Evolutionary conservation across 2,113 vertebrate genomes (phyloP), one percentile per base, ranked within the genome.

Genomic region (Eidolon helvum): DNA sequence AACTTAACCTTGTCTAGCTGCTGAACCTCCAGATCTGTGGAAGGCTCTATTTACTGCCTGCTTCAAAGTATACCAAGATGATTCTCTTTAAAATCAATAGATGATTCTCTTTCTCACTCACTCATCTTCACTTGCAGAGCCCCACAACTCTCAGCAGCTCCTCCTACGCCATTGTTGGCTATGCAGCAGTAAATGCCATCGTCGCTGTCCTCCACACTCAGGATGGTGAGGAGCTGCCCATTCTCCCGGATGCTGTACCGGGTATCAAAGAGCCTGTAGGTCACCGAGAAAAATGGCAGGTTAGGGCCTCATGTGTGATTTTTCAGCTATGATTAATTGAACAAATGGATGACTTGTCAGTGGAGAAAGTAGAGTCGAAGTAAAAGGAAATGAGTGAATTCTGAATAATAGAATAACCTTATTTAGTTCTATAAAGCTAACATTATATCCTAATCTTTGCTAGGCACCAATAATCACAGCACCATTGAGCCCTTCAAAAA

Each of bases 91-190:
- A 92, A 77, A 38, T 33, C 53, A 9, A 2, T 0, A 50, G 40
- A 9, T 0, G 33, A 18, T 38, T 21, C 16, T n/a, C 10, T 69
- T 59, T 79, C 33, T 26, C 84, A 99, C 99, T 97, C 99, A 99
- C 99, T 99, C 99, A 99, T 99, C 99, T 99, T 99, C 45, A 99
- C 99, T 98, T 99, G 99, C 74, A 99, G 98, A 10, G 99, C 99
- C 7, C 99, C 99, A 26, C 99, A 99, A 90, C 99, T 99, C 98
- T 99, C 99, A 0, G 98, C 99, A 0, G 99, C 98, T 0, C 98
- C 98, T 91, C 99, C 99, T 4, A 99, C 98, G 0, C 99, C 99
- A 0, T 99, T 99, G 50, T 98, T 99, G 10, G 99, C 99, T 0
- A 98, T 97, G 97, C 99, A 99, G 97, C 99, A 99, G 97, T 99